Evolutionary conservation across 2,888 invertebrate genomes (phyloP), one percentile per base, ranked within the genome.

Genomic region (Nomada flava): DNA sequence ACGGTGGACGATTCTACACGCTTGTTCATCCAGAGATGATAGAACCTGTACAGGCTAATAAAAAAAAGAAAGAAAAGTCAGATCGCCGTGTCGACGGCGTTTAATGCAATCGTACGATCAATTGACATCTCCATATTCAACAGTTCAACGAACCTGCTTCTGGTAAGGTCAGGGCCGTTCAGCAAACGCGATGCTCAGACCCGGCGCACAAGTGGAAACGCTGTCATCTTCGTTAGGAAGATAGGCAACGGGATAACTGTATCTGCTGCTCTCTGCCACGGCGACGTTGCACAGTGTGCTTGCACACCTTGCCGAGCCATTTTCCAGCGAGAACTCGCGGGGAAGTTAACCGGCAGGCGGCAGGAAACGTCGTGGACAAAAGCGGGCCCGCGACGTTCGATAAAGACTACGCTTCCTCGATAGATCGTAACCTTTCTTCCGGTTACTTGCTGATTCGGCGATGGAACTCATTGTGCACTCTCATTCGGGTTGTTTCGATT

Each of bases 101-200:
- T 76, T 81, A 76, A 70, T 63, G 75, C 79, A 72, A 74, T 79
- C 68, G 47, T 68, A 60, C 60, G 53, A 71, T 59, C 81, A 86
- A 87, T 86, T 86, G 87, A 81, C 77, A 83, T 82, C 77, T 81
- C 67, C 52, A 53, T 55, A 76, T 84, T 76, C 68, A 71, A 85
- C 73, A 53, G 86, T 86, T 86, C 88, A 88, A 88, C 69, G 85
- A 88, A 83, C 85, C 71, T 72, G 62, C 68, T 83, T 78, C 79
- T 72, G 62, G 72, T 76, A 83, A 88, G 86, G 82, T 87, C 87
- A 85, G 82, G 80, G 82, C 75, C 85, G 82, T 81, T 84, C 78
- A 50, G 29, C 68, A 59, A 42, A 42, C 64, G 84, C 52, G 67
- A 53, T 64, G 44, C 29, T 36, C 47, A 55, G 68, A 77, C 50